Percentiles rank a stretch among this genome's conserved stretches.
phyloP scores from a whole-genome alignment of 30 jellyfish, hydroid and myxozoan genomes.

The Aurelia aurita region DNA sequence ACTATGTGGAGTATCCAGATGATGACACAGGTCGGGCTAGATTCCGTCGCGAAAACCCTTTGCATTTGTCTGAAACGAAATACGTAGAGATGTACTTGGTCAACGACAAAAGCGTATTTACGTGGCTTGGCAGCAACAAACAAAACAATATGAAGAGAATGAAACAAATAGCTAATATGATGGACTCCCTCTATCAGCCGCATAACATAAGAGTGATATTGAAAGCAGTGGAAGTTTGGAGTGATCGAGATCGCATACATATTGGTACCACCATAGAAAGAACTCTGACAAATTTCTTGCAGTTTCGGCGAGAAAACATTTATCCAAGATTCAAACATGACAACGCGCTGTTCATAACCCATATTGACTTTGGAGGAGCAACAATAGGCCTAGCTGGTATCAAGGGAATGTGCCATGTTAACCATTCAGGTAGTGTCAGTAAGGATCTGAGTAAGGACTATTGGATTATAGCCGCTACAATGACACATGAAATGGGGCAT shows the following conservation, averaged over 20 bases:
- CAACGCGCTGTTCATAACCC: constrained; percentile 71
- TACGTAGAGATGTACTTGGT: constrained; percentile 76
- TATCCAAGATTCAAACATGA: constrained; percentile 43
- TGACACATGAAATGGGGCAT: constrained; percentile 89
- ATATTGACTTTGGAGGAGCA: constrained; percentile 19
- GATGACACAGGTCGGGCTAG: neutral
- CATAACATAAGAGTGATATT: constrained; percentile 56
- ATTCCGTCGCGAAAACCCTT: neutral
- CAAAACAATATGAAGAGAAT: constrained; percentile 38
- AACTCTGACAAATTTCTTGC: constrained; percentile 36
- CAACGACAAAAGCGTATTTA: constrained; percentile 53
- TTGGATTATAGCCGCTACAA: constrained; percentile 41
- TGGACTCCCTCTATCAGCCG: constrained; percentile 61
- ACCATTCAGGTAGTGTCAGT: constrained; percentile 62
- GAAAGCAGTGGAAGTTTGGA: constrained; percentile 77
- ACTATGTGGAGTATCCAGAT: neutral
- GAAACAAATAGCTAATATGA: constrained; percentile 48
- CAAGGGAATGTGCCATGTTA: constrained; percentile 60
- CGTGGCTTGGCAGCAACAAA: constrained; percentile 38
- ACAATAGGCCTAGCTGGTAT: constrained; percentile 79
- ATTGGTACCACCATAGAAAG: constrained; percentile 11
- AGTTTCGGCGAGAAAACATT: constrained; percentile 34
- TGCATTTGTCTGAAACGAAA: constrained; percentile 29
- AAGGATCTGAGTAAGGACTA: constrained; percentile 63
- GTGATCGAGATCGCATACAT: constrained; percentile 24